phyloP scores from a whole-genome alignment of 1,140 invertebrate genomes.

The Hesperophylax magnus region DNA sequence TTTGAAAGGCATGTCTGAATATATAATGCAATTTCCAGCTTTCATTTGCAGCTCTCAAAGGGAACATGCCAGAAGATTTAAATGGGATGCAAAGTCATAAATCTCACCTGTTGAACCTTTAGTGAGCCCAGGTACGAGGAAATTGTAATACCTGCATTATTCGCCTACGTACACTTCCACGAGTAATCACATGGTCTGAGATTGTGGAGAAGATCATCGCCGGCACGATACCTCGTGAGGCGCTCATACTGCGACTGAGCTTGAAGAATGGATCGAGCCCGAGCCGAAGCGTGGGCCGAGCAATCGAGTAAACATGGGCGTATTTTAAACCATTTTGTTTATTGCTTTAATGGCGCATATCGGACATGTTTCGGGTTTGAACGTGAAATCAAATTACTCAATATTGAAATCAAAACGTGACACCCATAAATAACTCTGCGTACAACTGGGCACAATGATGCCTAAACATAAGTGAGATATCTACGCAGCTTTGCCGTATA shows the following conservation, averaged over 20 bases:
- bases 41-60: too few relatives aligned
- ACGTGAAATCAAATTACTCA: slow-evolving; percentile 22
- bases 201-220: slow-evolving; percentile 26
- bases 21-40: too few relatives aligned
- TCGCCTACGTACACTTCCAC: slow-evolving; percentile 26
- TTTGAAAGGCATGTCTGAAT: too few relatives aligned
- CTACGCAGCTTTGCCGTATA: too few relatives aligned
- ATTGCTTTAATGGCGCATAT: slow-evolving; percentile 22
- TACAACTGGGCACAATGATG: background rate
- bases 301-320: slow-evolving; percentile 8
- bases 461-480: too few relatives aligned
- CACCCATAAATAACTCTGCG: background rate
- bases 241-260: background rate
- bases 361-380: background rate
- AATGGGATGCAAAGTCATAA: slow-evolving; percentile 15
- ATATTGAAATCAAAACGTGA: slow-evolving; percentile 26
- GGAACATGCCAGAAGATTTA: background rate
- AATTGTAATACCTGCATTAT: background rate
- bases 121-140: background rate
- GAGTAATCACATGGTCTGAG: slow-evolving; percentile 4
- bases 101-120: background rate
- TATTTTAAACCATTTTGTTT: slow-evolving; percentile 27
- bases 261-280: background rate
- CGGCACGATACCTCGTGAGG: background rate
- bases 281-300: slow-evolving; percentile 1